A percentile compares a stretch with the other conserved stretches of the same genome.
These are phyloP conservation scores for Epinephelus lanceolatus DNA, from an alignment of 2,113 vertebrate species.

Conservation along the genomic window DNA sequence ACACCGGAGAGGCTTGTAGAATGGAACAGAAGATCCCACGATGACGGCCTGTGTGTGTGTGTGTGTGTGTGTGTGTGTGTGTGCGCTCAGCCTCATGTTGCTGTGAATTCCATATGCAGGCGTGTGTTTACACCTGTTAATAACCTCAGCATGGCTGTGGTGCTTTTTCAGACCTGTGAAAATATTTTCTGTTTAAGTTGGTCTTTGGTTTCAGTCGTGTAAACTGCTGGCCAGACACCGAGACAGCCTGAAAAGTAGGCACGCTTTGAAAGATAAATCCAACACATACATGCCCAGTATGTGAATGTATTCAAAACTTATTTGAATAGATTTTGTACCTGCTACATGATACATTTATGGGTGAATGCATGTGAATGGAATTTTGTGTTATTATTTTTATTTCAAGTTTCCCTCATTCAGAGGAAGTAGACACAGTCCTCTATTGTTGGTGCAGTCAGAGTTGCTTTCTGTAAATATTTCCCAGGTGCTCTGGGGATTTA, in stretches of 20 bases:
- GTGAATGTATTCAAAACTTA: background rate
- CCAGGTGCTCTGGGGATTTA: no score
- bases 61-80: background rate
- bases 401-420: background rate
- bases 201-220: constrained; percentile 5
- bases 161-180: constrained; percentile 18
- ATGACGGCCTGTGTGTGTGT: background rate
- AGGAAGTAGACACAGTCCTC: background rate
- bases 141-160: background rate
- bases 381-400: background rate
- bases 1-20: background rate
- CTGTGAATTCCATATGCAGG: constrained; percentile 25
- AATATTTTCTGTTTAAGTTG: constrained; percentile 13
- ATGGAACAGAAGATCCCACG: background rate
- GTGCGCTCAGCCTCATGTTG: background rate
- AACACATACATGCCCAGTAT: background rate
- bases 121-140: background rate
- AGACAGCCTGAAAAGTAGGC: background rate
- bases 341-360: background rate
- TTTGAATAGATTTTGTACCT: background rate
- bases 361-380: background rate
- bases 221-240: background rate
- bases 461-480: no score
- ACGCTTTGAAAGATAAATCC: background rate
- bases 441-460: background rate